A percentile compares a stretch with the other conserved stretches of the same genome.
Conservation (phyloP, 2,797 vertebrate genomes). For the Chrosomus eos region DNA sequence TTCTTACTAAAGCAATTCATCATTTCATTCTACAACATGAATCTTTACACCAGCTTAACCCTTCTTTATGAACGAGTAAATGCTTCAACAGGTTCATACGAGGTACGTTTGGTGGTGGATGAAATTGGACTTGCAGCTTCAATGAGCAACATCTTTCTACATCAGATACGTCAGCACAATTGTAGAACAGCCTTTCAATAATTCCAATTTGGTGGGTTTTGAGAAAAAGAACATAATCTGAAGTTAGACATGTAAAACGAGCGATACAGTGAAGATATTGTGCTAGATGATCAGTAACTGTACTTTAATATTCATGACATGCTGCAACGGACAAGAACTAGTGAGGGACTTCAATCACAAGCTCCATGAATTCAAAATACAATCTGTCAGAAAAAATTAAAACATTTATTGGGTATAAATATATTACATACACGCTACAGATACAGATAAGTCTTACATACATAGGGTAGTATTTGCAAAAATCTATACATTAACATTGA, state of each 20-base stretch:
- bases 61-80: neutral
- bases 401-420: conserved; percentile 99
- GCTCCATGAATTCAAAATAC: neutral
- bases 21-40: neutral
- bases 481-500: conserved; percentile 99
- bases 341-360: neutral
- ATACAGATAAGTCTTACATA: conserved; percentile 99
- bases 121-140: conserved; percentile 24
- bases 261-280: neutral
- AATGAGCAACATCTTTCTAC: conserved; percentile 10
- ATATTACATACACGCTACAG: conserved; percentile 99
- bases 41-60: neutral
- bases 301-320: neutral
- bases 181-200: neutral
- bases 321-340: neutral
- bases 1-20: neutral
- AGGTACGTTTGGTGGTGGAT: conserved; percentile 1
- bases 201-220: neutral
- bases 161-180: neutral
- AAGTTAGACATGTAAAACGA: neutral
- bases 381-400: conserved; percentile 92
- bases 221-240: neutral
- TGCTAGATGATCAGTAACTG: neutral
- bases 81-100: neutral
- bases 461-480: conserved; percentile 99